Conservation (phyloP, 64 coral and sea anemone genomes). For the Pachyseris speciosa region DNA sequence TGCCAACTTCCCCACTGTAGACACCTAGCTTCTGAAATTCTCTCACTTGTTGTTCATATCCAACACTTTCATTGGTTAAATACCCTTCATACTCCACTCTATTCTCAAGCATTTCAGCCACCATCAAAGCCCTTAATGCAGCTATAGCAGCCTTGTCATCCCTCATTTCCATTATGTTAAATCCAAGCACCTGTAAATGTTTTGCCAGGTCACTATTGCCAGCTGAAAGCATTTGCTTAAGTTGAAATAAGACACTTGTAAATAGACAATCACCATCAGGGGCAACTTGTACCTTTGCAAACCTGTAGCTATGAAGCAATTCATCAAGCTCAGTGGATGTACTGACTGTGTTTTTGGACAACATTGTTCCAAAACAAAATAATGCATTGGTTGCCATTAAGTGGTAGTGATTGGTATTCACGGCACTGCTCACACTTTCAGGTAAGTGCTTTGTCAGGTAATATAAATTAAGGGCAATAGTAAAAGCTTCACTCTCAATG, state of each 20-base stretch:
- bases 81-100: conserved; percentile 43
- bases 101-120: conserved; percentile 52
- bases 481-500: conserved; percentile 37
- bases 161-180: neutral
- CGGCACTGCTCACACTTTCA: conserved; percentile 1
- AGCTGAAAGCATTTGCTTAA: conserved; percentile 39
- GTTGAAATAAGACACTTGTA: conserved; percentile 44
- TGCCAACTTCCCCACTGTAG: conserved; percentile 62
- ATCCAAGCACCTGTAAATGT: neutral
- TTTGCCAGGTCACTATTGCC: neutral
- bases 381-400: conserved; percentile 42
- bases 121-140: conserved; percentile 53
- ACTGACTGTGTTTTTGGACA: neutral
- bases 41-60: conserved; percentile 50
- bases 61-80: conserved; percentile 12
- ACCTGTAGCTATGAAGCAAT: conserved; percentile 2
- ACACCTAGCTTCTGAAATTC: conserved; percentile 37
- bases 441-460: neutral
- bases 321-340: neutral
- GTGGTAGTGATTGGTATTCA: conserved; percentile 20
- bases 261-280: conserved; percentile 55
- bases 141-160: conserved; percentile 11
- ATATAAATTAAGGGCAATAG: conserved; percentile 14
- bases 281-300: conserved; percentile 12
- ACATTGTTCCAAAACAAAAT: conserved; percentile 8